These are phyloP conservation scores for Sminthurides bifidus DNA, from an alignment of 1,140 invertebrate species.

Conservation along the genomic window DNA sequence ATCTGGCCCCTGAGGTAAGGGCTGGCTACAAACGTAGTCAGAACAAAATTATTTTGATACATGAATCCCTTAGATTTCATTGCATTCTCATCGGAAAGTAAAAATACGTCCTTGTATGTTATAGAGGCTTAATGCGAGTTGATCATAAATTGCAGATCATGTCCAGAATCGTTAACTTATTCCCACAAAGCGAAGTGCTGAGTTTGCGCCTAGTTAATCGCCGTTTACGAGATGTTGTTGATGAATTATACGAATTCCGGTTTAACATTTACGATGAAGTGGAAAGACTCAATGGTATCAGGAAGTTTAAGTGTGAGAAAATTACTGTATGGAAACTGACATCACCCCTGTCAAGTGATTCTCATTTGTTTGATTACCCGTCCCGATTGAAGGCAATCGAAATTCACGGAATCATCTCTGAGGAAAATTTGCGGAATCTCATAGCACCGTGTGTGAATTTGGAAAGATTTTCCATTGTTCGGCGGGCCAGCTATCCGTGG, in stretches of 20 bases:
- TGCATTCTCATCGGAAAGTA: too few relatives aligned
- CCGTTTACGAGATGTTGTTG: conserved; percentile 18
- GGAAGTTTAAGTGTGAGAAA: conserved; percentile 16
- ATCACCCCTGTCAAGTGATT: neutral
- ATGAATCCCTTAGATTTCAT: too few relatives aligned
- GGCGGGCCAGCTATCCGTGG: conserved; percentile 24
- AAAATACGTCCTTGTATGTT: too few relatives aligned
- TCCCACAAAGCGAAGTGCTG: conserved; percentile 11
- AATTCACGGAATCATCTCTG: conserved; percentile 18
- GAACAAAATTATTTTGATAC: too few relatives aligned
- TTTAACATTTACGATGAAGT: conserved; percentile 22
- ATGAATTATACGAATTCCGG: conserved; percentile 22
- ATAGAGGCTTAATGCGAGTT: too few relatives aligned
- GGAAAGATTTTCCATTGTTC: conserved; percentile 16
- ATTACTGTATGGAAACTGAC: conserved; percentile 21
- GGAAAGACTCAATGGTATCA: conserved; percentile 10
- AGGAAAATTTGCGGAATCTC: conserved; percentile 16
- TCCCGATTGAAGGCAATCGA: conserved; percentile 18
- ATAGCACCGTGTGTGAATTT: conserved; percentile 14
- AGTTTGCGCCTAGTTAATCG: conserved; percentile 10
- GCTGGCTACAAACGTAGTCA: too few relatives aligned
- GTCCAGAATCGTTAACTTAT: neutral
- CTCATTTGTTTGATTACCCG: conserved; percentile 17
- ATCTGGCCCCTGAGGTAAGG: too few relatives aligned
- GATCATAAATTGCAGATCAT: neutral